phyloP scores from a whole-genome alignment of 2,888 invertebrate species.

The Tinea pellionella region DNA sequence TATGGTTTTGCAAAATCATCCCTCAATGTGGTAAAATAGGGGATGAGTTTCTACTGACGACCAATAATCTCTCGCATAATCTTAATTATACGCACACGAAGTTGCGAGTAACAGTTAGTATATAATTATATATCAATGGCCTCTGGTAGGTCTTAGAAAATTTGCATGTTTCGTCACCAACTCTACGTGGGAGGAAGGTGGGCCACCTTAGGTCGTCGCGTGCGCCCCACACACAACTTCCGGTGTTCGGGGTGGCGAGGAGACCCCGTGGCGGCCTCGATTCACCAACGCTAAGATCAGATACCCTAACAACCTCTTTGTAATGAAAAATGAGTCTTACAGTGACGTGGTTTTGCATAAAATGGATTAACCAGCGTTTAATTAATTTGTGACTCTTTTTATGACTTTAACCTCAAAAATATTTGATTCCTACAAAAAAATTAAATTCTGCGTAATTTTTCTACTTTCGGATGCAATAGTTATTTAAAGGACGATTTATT shows the following conservation, averaged over 20 bases:
- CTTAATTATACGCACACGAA: no score
- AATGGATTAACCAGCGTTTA: neutral
- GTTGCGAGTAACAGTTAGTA: no score
- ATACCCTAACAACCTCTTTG: constrained; percentile 12
- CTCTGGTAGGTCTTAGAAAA: constrained; percentile 20
- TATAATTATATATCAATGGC: constrained; percentile 12
- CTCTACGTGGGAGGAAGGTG: neutral
- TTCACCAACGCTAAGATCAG: constrained; percentile 19
- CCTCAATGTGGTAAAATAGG: no score
- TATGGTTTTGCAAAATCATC: no score
- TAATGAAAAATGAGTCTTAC: constrained; percentile 4
- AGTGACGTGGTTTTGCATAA: neutral
- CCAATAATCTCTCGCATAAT: no score
- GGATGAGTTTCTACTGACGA: no score
- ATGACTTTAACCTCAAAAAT: neutral
- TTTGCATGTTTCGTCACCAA: constrained; percentile 23
- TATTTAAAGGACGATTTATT: no score
- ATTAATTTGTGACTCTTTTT: neutral
- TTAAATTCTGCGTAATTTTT: neutral
- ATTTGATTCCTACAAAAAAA: neutral
- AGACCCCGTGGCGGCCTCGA: constrained; percentile 39
- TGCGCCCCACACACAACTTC: constrained; percentile 46
- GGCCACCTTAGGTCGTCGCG: constrained; percentile 30
- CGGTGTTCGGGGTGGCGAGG: constrained; percentile 28
- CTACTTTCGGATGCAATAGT: no score